Percentiles rank a stretch among this genome's conserved stretches.
phyloP scores from a whole-genome alignment of 2,113 vertebrate species.

The Hystrix cristata region DNA sequence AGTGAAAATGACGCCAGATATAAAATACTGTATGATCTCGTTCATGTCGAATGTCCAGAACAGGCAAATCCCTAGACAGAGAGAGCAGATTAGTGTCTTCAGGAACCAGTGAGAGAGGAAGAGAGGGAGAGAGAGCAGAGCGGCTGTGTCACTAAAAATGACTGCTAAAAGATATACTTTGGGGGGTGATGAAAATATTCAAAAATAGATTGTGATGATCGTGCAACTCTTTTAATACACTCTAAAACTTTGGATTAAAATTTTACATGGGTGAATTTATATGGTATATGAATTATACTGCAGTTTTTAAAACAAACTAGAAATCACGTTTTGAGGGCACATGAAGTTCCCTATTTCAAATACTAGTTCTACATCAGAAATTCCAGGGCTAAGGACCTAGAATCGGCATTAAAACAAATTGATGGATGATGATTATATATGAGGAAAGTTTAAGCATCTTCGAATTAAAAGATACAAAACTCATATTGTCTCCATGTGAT shows the following conservation, averaged over 20 bases:
- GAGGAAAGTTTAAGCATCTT: constrained; percentile 38
- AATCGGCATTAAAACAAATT: constrained; percentile 42
- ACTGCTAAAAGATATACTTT: not conserved
- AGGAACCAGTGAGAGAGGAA: not conserved
- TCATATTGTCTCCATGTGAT: not conserved
- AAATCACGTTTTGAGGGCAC: not conserved
- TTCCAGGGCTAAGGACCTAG: not conserved
- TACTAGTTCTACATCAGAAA: not conserved
- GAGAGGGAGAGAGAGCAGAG: too few species aligned
- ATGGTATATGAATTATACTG: not conserved
- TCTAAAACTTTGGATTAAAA: not conserved
- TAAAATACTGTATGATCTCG: not conserved
- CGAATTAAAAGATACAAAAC: constrained; percentile 50
- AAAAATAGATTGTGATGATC: not conserved
- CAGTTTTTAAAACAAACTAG: not conserved
- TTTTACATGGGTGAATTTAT: constrained; percentile 20
- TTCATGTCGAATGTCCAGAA: not conserved
- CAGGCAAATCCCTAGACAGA: not conserved
- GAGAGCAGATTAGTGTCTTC: constrained; percentile 4
- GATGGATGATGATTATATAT: not conserved
- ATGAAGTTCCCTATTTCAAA: constrained; percentile 32
- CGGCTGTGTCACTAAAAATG: not conserved
- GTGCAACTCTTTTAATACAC: not conserved
- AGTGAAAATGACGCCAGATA: constrained; percentile 38
- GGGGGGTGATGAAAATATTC: not conserved